phyloP scores from a whole-genome alignment of 2,888 invertebrate species.

The Diarsia rubi region DNA sequence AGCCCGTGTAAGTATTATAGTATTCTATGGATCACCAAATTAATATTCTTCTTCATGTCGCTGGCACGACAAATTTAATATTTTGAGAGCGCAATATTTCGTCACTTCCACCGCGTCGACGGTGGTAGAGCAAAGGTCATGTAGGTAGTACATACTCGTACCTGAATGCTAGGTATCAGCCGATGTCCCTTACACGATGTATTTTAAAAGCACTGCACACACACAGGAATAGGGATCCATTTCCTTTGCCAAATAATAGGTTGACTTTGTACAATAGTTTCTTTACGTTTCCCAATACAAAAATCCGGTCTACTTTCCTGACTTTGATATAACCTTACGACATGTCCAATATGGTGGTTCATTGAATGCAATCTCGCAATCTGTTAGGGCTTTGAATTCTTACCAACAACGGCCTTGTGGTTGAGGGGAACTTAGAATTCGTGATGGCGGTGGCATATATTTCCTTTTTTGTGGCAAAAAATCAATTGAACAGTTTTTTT shows the following conservation, averaged over 20 bases:
- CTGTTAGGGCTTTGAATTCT: slow-evolving; percentile 7
- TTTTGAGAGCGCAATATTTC: no score
- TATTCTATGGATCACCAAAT: no score
- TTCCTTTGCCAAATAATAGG: not conserved
- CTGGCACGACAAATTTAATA: no score
- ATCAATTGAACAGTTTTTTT: slow-evolving; percentile 12
- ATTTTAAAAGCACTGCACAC: not conserved
- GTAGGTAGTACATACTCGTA: no score
- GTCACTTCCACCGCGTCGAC: no score
- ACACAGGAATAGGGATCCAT: not conserved
- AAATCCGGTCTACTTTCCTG: not conserved
- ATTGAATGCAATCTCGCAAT: slow-evolving; percentile 25
- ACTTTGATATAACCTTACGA: slow-evolving; percentile 17
- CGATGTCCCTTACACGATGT: not conserved
- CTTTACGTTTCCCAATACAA: not conserved
- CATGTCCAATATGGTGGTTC: slow-evolving; percentile 8
- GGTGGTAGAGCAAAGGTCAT: no score
- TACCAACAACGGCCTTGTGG: slow-evolving; percentile 28
- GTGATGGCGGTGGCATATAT: slow-evolving; percentile 18
- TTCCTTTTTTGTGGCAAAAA: slow-evolving; percentile 13
- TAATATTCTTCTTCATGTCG: no score
- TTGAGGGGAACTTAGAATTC: slow-evolving; percentile 6
- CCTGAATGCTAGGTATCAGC: not conserved
- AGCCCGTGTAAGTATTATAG: not conserved
- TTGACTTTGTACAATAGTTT: not conserved